These are phyloP conservation scores for Choreutis nemorana DNA, from an alignment of 2,888 invertebrate species.

Conservation along the genomic window DNA sequence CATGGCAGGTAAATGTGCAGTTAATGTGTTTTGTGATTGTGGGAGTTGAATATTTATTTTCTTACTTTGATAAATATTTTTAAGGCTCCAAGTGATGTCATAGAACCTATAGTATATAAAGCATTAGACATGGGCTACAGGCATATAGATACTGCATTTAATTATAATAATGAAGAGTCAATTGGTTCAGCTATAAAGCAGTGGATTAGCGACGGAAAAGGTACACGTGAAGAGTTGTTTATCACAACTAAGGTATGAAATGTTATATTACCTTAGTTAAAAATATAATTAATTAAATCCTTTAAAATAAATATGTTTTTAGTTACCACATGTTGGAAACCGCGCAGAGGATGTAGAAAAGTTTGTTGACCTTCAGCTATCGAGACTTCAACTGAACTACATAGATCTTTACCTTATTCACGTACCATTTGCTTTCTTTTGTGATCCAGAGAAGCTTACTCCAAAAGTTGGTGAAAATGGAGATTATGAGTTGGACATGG, in stretches of 20 bases:
- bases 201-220: slow-evolving; percentile 70
- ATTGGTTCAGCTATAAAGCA: slow-evolving; percentile 74
- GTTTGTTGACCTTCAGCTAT: slow-evolving; percentile 71
- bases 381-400: slow-evolving; percentile 71
- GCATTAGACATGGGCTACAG: slow-evolving; percentile 77
- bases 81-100: slow-evolving; percentile 70
- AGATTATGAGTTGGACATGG: slow-evolving; percentile 64
- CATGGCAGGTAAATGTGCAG: slow-evolving; percentile 68
- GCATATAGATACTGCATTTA: slow-evolving; percentile 82
- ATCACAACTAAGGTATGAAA: slow-evolving; percentile 78
- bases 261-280: background rate
- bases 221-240: slow-evolving; percentile 75
- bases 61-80: slow-evolving; percentile 13
- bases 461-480: slow-evolving; percentile 68
- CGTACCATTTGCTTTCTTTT: slow-evolving; percentile 73
- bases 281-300: background rate
- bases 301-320: slow-evolving; percentile 14
- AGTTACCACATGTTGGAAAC: slow-evolving; percentile 77
- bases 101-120: slow-evolving; percentile 68
- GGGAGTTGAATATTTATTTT: slow-evolving; percentile 1
- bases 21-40: too few species aligned
- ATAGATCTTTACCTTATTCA: slow-evolving; percentile 83
- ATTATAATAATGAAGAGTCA: slow-evolving; percentile 80
- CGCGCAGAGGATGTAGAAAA: slow-evolving; percentile 71
- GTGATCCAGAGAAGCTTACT: slow-evolving; percentile 59